Base-by-base conservation (phyloP, 2,888 invertebrate species). In the Dryobota labecula region DNA sequence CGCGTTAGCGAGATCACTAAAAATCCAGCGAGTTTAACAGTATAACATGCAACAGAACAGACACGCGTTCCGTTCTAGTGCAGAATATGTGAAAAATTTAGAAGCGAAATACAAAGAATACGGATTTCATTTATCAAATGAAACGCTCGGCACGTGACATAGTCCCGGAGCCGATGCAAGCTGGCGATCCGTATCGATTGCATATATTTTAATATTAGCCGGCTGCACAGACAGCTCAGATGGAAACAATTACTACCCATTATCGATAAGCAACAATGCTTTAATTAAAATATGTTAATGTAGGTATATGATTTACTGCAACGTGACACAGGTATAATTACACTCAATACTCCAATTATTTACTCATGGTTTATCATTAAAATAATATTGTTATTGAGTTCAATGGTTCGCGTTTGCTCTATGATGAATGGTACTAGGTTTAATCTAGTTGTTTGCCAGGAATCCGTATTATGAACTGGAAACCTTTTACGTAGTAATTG, bases 191-290 rank as follows among this genome's bases (percentile, higher is more conserved):
- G 82, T 88, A 91, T 92, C 90, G 91, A 93, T 92, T 90, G 90
- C 92, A 92, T 92, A 92, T 89, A 92, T 91, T 92, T 93, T 92
- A 91, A 92, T 92, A 92, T 90, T 88, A 88, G 84, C 84, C 82
- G 72, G 66, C 78, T 70, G 75, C 73, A 63, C 56, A 64, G 47
- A 51, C 56, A 36, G 24, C 66, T 74, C 78, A 61, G 68, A 76
- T 76, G 84, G 83, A 87, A 88, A 86, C 87, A 90, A 92, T 93
- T 90, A 89, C 87, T 86, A 86, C 83, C 87, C 86, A 90, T 90
- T 88, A 91, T 90, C 91, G 90, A 91, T 91, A 90, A 90, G 87
- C 90, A 84, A 88, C 83, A 84, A 84, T 79, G 83, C 84, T 84
- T 81, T 89, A 90, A 90, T 90, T 88, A 89, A 88, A 88, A 83